A percentile compares a stretch with the other conserved stretches of the same genome.
Evolutionary conservation across 2,888 invertebrate genomes (phyloP).

Genomic region (Portevinia maculata): DNA sequence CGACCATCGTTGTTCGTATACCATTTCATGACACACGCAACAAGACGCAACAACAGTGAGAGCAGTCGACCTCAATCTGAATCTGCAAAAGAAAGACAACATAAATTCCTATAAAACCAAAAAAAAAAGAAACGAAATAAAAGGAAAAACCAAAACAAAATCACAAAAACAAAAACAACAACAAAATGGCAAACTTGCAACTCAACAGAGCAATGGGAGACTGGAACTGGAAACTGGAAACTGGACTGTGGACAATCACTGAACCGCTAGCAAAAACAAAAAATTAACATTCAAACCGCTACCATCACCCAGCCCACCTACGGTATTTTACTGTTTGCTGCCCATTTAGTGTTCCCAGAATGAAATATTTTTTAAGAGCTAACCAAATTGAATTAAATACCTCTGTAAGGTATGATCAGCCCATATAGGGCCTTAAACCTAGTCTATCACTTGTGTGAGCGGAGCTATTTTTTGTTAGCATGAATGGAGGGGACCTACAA

Average conservation of each 20-base stretch:
- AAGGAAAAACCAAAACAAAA: conserved; percentile 32
- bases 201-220: conserved; percentile 3
- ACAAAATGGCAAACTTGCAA: conserved; percentile 64
- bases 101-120: conserved; percentile 30
- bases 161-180: conserved; percentile 19
- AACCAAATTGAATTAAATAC: too few species aligned
- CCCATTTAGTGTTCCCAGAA: too few species aligned
- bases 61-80: conserved; percentile 71
- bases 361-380: too few species aligned
- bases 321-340: conserved; percentile 67
- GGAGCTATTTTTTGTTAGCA: too few species aligned
- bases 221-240: neutral
- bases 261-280: neutral
- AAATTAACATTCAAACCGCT: conserved; percentile 7
- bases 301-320: conserved; percentile 45
- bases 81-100: conserved; percentile 57
- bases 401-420: too few species aligned
- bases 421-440: too few species aligned
- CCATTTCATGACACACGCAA: conserved; percentile 20
- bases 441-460: too few species aligned
- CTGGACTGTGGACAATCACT: conserved; percentile 33
- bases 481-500: too few species aligned
- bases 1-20: neutral
- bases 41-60: conserved; percentile 65
- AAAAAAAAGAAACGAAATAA: conserved; percentile 13